phyloP scores from a whole-genome alignment of 53 echinoderm and acorn worm species.

The Zoroaster sp. region DNA sequence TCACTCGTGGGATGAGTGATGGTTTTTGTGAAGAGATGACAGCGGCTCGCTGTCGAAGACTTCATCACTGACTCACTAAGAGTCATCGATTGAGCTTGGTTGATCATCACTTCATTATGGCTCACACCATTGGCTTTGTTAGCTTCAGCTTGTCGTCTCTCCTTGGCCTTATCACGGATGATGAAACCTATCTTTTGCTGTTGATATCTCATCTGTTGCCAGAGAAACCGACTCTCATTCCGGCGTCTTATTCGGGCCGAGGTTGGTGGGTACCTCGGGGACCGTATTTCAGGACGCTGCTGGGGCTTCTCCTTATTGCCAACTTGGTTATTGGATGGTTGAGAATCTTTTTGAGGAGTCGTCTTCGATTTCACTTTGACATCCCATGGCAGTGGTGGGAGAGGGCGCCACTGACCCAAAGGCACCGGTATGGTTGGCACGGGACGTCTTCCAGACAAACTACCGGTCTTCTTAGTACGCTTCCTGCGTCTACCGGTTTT shows the following conservation, averaged over 20 bases:
- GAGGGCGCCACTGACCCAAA: constrained; percentile 9
- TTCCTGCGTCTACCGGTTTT: background rate
- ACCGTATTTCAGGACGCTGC: background rate
- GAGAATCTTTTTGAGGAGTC: background rate
- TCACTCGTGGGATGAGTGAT: too few species aligned
- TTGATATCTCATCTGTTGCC: constrained; percentile 1
- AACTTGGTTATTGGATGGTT: background rate
- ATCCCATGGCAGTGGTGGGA: constrained; percentile 10
- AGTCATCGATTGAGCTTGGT: background rate
- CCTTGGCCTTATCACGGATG: constrained; percentile 11
- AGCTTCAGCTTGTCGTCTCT: background rate
- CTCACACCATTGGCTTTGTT: background rate
- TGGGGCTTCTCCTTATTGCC: background rate
- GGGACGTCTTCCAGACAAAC: background rate
- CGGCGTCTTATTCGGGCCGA: constrained; percentile 11
- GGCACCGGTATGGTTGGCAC: background rate
- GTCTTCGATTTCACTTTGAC: background rate
- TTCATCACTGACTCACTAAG: background rate
- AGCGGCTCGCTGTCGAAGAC: background rate
- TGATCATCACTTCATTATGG: background rate
- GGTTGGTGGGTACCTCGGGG: constrained; percentile 8
- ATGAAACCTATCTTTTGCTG: constrained; percentile 34
- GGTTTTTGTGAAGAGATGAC: too few species aligned
- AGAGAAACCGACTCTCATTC: background rate
- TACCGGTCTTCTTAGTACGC: background rate